These are phyloP conservation scores for Xenotilapia leptura DNA, from an alignment of 2,113 vertebrate species.

Conservation along the genomic window DNA sequence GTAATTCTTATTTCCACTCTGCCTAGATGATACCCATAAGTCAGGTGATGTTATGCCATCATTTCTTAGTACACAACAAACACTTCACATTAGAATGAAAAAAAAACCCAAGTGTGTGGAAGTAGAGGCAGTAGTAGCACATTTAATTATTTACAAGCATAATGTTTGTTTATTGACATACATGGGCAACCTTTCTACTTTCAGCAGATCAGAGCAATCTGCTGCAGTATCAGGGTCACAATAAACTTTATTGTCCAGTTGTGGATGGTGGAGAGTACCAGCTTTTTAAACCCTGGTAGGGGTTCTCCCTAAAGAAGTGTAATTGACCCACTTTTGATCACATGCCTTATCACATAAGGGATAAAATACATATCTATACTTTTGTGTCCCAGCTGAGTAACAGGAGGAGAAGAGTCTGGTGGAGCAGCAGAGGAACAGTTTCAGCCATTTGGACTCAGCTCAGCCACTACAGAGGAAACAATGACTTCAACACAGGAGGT, in stretches of 20 bases:
- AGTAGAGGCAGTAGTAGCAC: background rate
- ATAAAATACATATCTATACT: accelerated
- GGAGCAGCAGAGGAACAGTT: background rate
- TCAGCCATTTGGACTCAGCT: background rate
- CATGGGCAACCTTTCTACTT: background rate
- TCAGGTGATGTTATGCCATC: background rate
- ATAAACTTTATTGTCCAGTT: background rate
- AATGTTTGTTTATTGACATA: background rate
- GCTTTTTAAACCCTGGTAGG: background rate
- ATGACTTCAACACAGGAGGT: background rate
- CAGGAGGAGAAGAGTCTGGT: background rate
- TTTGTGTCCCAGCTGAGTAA: background rate
- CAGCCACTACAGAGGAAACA: background rate
- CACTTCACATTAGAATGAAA: background rate
- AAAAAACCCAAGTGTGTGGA: background rate
- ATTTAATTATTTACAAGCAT: background rate
- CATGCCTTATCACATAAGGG: background rate
- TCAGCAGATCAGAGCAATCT: background rate
- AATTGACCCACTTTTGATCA: background rate
- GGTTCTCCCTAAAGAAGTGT: background rate
- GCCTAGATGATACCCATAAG: background rate
- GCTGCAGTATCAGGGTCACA: background rate
- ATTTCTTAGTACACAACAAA: background rate
- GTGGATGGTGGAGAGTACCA: background rate
- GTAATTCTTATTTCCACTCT: background rate